Percentiles rank a stretch among this genome's conserved stretches.
These are phyloP conservation scores for Rousettus madagascariensis DNA, from an alignment of 2,797 vertebrate genomes.

Conservation along the genomic window DNA sequence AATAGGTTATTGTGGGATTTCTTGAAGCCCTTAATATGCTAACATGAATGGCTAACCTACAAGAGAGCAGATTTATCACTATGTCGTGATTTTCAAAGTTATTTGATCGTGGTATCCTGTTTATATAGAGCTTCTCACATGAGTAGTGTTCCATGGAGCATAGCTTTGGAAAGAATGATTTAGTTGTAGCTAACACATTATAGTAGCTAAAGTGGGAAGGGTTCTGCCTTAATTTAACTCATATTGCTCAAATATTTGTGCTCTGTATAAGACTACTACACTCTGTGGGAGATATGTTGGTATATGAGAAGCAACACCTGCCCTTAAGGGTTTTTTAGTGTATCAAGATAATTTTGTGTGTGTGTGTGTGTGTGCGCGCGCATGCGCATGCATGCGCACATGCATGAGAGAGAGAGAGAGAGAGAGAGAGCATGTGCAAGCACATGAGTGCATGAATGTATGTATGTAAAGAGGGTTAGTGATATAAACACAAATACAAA, in stretches of 20 bases:
- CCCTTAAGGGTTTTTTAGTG: not conserved
- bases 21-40: not conserved
- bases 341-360: not conserved
- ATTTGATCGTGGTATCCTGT: not conserved
- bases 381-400: rapidly evolving
- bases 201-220: not conserved
- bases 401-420: too few relatives aligned
- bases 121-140: not conserved
- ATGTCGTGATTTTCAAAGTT: not conserved
- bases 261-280: not conserved
- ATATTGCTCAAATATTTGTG: not conserved
- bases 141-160: not conserved
- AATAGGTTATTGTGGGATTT: not conserved
- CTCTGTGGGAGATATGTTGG: not conserved
- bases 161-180: not conserved
- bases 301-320: not conserved
- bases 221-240: not conserved
- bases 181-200: not conserved
- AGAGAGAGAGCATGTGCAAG: too few relatives aligned
- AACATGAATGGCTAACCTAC: not conserved
- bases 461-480: not conserved
- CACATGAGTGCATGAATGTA: not conserved
- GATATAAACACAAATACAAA: not conserved
- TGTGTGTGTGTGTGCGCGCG: not conserved
- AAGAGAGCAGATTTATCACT: not conserved